Percentiles rank a stretch among this genome's conserved stretches.
phyloP scores from a whole-genome alignment of 2,888 invertebrate species.

The Tipula unca region DNA sequence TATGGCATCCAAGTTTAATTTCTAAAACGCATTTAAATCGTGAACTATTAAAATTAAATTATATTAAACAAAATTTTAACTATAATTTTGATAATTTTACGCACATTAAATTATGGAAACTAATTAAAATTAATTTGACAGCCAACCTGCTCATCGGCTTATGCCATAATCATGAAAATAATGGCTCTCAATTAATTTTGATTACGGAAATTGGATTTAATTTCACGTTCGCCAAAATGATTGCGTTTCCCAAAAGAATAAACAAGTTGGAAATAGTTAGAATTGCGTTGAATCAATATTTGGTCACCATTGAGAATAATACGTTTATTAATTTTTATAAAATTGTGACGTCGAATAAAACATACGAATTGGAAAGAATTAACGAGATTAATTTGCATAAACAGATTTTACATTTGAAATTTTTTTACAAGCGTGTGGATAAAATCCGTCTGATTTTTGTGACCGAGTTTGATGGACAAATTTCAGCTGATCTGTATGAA shows the following conservation, averaged over 20 bases:
- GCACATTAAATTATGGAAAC: slow-evolving; percentile 33
- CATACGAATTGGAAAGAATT: slow-evolving; percentile 26
- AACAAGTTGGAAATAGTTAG: slow-evolving; percentile 29
- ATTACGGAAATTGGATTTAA: slow-evolving; percentile 26
- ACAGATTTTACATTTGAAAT: slow-evolving; percentile 28
- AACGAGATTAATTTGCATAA: slow-evolving; percentile 35
- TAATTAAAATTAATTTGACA: slow-evolving; percentile 33
- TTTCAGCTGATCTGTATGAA: slow-evolving; percentile 33
- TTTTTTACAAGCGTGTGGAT: slow-evolving; percentile 26
- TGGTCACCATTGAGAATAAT: slow-evolving; percentile 20
- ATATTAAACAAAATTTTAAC: slow-evolving; percentile 34
- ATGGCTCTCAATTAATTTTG: slow-evolving; percentile 29
- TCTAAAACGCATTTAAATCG: slow-evolving; percentile 23
- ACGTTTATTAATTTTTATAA: slow-evolving; percentile 32
- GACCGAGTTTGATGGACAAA: slow-evolving; percentile 26
- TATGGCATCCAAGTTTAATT: background rate
- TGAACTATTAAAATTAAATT: slow-evolving; percentile 34
- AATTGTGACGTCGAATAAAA: background rate
- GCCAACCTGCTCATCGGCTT: background rate
- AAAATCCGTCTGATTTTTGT: slow-evolving; percentile 28
- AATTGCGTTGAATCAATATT: slow-evolving; percentile 28
- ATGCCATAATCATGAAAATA: background rate
- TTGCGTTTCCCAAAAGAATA: slow-evolving; percentile 18
- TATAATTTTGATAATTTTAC: slow-evolving; percentile 29
- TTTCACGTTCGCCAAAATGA: background rate